Base-by-base conservation (phyloP, 2,888 invertebrate species). In the Tricholauxania praeusta region DNA sequence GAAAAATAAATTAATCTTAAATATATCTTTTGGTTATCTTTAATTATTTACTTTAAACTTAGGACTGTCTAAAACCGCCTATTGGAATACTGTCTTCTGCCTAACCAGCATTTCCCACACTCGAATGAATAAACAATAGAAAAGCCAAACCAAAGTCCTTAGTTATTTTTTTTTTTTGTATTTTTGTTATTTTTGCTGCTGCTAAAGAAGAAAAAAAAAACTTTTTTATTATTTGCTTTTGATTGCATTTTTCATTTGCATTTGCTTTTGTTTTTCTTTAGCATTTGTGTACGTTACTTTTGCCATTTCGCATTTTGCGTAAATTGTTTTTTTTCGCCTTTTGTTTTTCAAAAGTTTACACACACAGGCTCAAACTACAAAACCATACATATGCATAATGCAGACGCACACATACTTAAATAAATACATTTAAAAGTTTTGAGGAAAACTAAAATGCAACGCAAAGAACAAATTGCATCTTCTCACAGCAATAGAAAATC, bases 391-490 rank as follows among this genome's bases (percentile, higher is more conserved):
- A 32, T 39, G 28, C 55, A 47, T 12, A 10, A 15, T 32, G 12
- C 17, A 3, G 5, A 59, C 68, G 51, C 60, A 68, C 49, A 19
- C 39, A 68, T 17, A 48, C 12, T 14, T 48, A 62, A 60, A 62
- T 39, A 52, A 64, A 19, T 64, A 49, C 53, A 32, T 47, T 59
- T 19, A 70, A 70, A 70, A 63, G 63, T 70, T 70, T 53, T 19
- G 55, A 12, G 39, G n/a, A 14, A 49, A 63, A 63, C 70, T 52
- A 63, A 70, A 70, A 53, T 63, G 53, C 69, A 69, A 62, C 51
- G 53, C 70, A 70, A 70, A 47, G 63, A 70, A 70, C 70, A 53
- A 70, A 70, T 39, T 70, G 63, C 70, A 63, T 70, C 70, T 70
- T 62, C 63, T 63, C 63, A 19, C 28, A 53, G 62, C 64, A 15